Base-by-base conservation (phyloP, 2,113 vertebrate species). In the Baryphthengus martii region DNA sequence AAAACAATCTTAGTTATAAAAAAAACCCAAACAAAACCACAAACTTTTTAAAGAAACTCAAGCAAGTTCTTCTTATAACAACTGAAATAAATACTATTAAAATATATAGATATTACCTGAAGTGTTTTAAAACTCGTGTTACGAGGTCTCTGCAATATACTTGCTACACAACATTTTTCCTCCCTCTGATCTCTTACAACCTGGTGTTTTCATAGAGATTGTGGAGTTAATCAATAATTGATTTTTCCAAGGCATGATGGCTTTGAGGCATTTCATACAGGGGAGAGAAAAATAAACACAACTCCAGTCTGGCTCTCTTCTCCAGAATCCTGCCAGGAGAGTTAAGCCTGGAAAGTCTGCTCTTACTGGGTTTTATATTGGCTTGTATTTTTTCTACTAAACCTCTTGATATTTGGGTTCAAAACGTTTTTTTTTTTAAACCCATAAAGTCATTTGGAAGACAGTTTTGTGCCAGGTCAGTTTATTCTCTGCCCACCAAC, bases 11-110 rank as follows among this genome's bases (percentile, higher is more conserved):
- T 59, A 50, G 75, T 68, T 52, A 5, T 5, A 52, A 78, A 19
- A 12, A 5, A 47, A 74, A n/a, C n/a, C n/a, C n/a, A n/a, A n/a
- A n/a, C n/a, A 21, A 13, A 8, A 14, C 28, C 0, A 1, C 2
- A 33, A 25, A 11, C 10, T 55, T 18, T n/a, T 72, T 72, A 9
- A 16, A 52, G 26, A 67, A 11, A 13, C 16, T 21, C 19, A 23
- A 6, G 0, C 24, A 71, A 67, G 33, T 67, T 88, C 18, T 72
- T 78, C 24, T 24, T 45, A 1, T 52, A 58, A n/a, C 9, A 65
- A 55, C 0, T 80, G 37, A 65, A 71, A 37, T 24, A 67, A 33
- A 56, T 81, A 13, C 21, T 79, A 44, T 13, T 72, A 59, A 65
- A 87, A 68, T 52, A 66, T 3, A 58, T 26, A 40, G 55, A 37